Evolutionary conservation across 2,888 invertebrate species (phyloP).

Genomic region (Melikaiella ostensackeni): DNA sequence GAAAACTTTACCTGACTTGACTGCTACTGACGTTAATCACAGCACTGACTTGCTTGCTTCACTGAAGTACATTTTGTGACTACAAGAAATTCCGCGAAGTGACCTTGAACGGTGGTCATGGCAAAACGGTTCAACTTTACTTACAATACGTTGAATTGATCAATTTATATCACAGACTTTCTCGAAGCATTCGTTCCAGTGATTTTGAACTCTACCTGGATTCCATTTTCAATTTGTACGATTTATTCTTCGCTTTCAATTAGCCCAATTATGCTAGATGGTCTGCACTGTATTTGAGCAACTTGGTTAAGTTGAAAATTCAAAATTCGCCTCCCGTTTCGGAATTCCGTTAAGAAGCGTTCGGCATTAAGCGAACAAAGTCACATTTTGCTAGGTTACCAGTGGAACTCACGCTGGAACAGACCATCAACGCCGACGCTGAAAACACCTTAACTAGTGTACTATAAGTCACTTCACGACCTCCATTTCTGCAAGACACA

Average conservation of each 20-base stretch:
- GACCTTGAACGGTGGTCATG: slow-evolving; percentile 51
- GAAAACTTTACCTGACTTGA: slow-evolving; percentile 44
- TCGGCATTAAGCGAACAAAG: slow-evolving; percentile 50
- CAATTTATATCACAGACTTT: slow-evolving; percentile 46
- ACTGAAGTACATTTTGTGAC: too few relatives aligned
- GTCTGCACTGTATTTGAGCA: neutral
- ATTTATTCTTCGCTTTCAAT: slow-evolving; percentile 57
- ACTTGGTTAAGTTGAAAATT: neutral
- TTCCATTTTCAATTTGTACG: slow-evolving; percentile 54
- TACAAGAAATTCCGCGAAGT: slow-evolving; percentile 48
- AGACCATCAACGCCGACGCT: slow-evolving; percentile 47
- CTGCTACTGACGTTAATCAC: slow-evolving; percentile 51
- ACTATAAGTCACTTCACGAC: too few relatives aligned
- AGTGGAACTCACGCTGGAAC: slow-evolving; percentile 45
- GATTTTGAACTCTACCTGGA: slow-evolving; percentile 61
- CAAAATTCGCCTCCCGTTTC: slow-evolving; percentile 53
- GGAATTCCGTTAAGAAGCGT: too few relatives aligned
- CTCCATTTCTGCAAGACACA: too few relatives aligned
- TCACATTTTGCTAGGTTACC: slow-evolving; percentile 43
- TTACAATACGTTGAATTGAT: slow-evolving; percentile 48
- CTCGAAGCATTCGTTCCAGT: slow-evolving; percentile 57
- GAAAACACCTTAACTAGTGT: too few relatives aligned
- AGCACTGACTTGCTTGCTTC: too few relatives aligned
- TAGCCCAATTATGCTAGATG: neutral
- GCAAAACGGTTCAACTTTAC: slow-evolving; percentile 55